Percentiles rank a stretch among this genome's conserved stretches.
Evolutionary conservation across 23 tunicate species (phyloP).

Genomic region (Styela clava): DNA sequence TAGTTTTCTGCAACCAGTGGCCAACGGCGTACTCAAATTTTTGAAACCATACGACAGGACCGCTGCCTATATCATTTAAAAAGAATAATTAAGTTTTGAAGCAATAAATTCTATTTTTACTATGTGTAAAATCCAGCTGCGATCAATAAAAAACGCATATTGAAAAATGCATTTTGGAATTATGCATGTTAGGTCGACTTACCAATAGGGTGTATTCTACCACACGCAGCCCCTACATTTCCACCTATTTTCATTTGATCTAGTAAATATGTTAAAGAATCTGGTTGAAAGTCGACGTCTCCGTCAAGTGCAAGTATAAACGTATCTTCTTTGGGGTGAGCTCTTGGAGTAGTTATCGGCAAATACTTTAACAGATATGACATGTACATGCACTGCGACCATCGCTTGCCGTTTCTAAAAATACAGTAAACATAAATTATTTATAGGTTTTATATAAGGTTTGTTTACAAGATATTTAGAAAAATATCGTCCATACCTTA

Average conservation of each 20-base stretch:
- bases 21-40: conserved; percentile 34
- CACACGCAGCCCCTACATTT: conserved; percentile 95
- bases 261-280: conserved; percentile 57
- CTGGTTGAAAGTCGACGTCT: conserved; percentile 96
- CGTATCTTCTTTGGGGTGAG: too few species aligned
- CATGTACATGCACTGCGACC: conserved; percentile 99
- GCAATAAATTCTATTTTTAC: too few species aligned
- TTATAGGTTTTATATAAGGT: neutral
- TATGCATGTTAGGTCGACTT: too few species aligned
- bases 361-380: conserved; percentile 81
- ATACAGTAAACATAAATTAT: neutral
- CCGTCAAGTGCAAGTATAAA: conserved; percentile 95
- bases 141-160: too few species aligned
- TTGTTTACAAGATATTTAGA: too few species aligned
- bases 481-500: conserved; percentile 29
- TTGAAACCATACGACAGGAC: conserved; percentile 25
- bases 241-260: conserved; percentile 81
- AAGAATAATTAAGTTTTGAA: neutral
- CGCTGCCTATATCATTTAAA: conserved; percentile 9
- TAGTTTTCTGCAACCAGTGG: conserved; percentile 23
- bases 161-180: too few species aligned
- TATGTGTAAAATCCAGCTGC: too few species aligned
- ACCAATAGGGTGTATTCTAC: conserved; percentile 96
- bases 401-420: conserved; percentile 83
- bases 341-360: too few species aligned